Conservation (phyloP, 2,113 vertebrate species). For the Okapia johnstoni region DNA sequence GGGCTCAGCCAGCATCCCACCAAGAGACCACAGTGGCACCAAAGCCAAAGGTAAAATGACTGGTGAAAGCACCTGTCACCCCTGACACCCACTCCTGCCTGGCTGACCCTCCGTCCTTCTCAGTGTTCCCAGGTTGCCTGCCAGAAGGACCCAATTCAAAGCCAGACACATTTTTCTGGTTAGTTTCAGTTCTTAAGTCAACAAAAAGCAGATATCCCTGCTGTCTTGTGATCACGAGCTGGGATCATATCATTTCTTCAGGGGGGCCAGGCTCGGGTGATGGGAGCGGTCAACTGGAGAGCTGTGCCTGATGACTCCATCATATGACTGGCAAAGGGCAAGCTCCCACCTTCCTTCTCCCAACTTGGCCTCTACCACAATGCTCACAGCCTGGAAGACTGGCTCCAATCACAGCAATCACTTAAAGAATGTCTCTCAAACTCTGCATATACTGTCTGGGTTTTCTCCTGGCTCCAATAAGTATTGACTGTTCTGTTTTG, state of each 20-base stretch:
- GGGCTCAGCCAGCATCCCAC: background rate
- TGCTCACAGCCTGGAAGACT: background rate
- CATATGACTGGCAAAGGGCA: background rate
- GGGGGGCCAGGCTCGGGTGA: background rate
- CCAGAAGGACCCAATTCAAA: conserved; percentile 18
- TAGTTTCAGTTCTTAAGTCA: conserved; percentile 51
- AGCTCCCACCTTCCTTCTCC: background rate
- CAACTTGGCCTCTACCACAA: background rate
- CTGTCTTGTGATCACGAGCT: conserved; percentile 7
- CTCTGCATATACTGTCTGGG: background rate
- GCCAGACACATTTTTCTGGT: conserved; percentile 66
- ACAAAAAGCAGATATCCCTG: conserved; percentile 49
- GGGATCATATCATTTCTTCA: background rate
- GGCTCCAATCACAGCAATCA: background rate
- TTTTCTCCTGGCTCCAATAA: background rate
- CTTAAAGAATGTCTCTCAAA: background rate
- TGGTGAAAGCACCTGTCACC: conserved; percentile 29
- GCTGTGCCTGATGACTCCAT: background rate
- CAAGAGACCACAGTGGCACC: background rate
- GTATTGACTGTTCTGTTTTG: background rate
- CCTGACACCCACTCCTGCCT: background rate
- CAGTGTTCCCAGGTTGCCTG: background rate
- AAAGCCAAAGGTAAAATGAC: background rate
- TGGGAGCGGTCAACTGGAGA: background rate
- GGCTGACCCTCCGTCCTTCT: background rate